Conservation (phyloP, 2,113 vertebrate species). For the Anguilla rostrata region DNA sequence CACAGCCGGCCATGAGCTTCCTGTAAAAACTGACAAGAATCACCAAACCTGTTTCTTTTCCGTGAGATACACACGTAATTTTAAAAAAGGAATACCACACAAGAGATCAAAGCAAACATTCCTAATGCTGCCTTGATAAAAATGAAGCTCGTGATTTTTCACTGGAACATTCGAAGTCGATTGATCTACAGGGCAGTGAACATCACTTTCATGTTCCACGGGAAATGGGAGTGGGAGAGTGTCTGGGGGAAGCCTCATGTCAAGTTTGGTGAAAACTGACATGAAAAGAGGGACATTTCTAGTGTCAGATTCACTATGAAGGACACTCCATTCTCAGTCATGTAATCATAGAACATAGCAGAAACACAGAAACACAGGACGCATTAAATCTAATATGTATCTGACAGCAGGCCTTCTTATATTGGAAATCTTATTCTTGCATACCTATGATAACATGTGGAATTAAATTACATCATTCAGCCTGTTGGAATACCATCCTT, state of each 20-base stretch:
- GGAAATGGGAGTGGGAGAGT: background rate
- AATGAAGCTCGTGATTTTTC: background rate
- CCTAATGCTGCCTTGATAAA: background rate
- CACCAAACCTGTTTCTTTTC: background rate
- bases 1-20: background rate
- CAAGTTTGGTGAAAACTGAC: background rate
- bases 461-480: background rate
- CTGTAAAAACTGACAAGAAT: background rate
- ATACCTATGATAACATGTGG: background rate
- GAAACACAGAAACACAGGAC: conserved; percentile 34
- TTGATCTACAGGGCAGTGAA: background rate
- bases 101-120: background rate
- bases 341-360: conserved; percentile 3
- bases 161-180: background rate
- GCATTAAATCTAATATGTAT: conserved; percentile 1
- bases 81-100: background rate
- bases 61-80: background rate
- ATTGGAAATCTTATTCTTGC: conserved; percentile 1
- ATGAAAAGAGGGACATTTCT: background rate
- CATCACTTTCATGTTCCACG: background rate
- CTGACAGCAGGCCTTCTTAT: background rate
- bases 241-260: background rate
- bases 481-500: background rate
- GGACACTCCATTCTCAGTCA: conserved; percentile 16
- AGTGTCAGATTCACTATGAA: background rate